phyloP scores from a whole-genome alignment of 2,888 invertebrate species.

The Torymus tubicola region DNA sequence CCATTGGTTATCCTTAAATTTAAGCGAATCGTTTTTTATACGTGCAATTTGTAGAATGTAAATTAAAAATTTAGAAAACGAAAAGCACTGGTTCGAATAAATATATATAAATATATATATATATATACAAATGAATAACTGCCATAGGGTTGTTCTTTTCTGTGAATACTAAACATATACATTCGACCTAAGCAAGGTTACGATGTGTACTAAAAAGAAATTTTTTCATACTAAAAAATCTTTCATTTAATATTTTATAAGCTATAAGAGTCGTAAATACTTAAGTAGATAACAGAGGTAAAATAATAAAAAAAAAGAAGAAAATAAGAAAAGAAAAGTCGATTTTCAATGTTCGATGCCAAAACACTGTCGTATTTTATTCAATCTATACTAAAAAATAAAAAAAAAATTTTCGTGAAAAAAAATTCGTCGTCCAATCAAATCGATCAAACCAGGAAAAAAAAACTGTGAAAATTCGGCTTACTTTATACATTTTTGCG shows the following conservation, averaged over 20 bases:
- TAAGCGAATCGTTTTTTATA: not conserved
- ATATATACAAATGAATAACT: conserved; percentile 16
- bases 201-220: conserved; percentile 6
- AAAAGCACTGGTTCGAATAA: conserved; percentile 41
- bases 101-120: not conserved
- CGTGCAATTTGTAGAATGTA: not conserved
- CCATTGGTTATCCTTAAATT: not conserved
- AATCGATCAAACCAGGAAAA: conserved; percentile 45
- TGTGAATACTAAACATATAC: conserved; percentile 19
- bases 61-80: not conserved
- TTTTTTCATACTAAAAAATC: conserved; percentile 7
- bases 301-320: not conserved
- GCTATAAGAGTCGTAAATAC: conserved; percentile 11
- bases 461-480: conserved; percentile 50
- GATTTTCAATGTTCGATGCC: conserved; percentile 59
- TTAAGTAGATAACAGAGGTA: conserved; percentile 22
- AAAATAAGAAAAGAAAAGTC: conserved; percentile 34
- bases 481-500: conserved; percentile 53
- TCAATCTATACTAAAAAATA: conserved; percentile 42
- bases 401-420: not conserved
- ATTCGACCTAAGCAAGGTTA: conserved; percentile 11
- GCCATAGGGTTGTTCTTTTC: conserved; percentile 27
- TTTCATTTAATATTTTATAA: conserved; percentile 35
- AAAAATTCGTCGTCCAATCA: conserved; percentile 42
- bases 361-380: conserved; percentile 57